Evolutionary conservation across 2,113 vertebrate species (phyloP), one percentile per base, ranked within the genome.

Genomic region (Sander vitreus): DNA sequence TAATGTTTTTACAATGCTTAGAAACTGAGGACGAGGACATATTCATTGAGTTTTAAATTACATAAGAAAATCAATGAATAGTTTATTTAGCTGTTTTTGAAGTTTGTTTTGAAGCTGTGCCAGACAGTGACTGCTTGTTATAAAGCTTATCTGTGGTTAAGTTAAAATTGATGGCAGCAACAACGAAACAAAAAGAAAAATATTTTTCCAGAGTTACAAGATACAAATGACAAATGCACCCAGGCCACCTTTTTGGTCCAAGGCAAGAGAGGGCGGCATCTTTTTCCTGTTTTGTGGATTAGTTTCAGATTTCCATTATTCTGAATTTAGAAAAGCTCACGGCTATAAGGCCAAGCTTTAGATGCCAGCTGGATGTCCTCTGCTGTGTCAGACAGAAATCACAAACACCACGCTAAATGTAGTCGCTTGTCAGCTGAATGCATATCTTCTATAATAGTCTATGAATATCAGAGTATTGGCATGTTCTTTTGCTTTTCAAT

Each of bases 241-340:
- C 7, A 5, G 48, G 18, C 16, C 27, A 21, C n/a, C 4, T 4
- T 21, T 36, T 30, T 39, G 47, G 39, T 63, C 25, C 39, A 63
- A 55, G 36, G 43, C n/a, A n/a, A 80, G 18, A 27, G 16, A 55
- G 4, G 4, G 51, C 21, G 5, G 6, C 50, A 15, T 33, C 9
- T 60, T 36, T 53, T 45, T 59, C 5, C 11, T 15, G 6, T 18
- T 69, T 62, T 4, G 27, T 80, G 21, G 58, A 73, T 77, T 66
- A 16, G 15, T 60, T 68, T 39, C 67, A 69, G 16, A 66, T 75
- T 76, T 80, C 36, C 72, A 30, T 64, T 73, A 58, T 80, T 80
- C 48, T 25, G 47, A 33, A 75, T 39, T 68, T 36, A 2, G 16
- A 25, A 47, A 72, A 47, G 55, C 57, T 69, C 7, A 1, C 8